Percentiles rank a stretch among this genome's conserved stretches.
Conservation (phyloP, 1,140 invertebrate species). For the Drusus annulatus region DNA sequence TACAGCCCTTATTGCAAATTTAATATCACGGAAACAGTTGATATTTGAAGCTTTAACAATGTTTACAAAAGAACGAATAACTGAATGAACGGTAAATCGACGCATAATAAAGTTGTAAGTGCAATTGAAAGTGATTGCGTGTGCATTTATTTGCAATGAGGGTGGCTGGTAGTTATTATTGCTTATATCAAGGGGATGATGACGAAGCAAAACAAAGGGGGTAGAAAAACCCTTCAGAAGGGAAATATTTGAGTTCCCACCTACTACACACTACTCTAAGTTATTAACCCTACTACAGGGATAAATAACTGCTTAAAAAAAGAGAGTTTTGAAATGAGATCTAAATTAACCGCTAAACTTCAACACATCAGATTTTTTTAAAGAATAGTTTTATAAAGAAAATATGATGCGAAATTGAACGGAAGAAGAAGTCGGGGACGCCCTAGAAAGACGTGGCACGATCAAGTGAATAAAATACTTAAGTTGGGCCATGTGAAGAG, state of each 20-base stretch:
- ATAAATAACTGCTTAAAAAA: not conserved
- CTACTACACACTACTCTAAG: conserved; percentile 23
- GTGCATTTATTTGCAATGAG: conserved; percentile 35
- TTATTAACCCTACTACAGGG: conserved; percentile 21
- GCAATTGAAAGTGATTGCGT: conserved; percentile 40
- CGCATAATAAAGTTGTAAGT: conserved; percentile 6
- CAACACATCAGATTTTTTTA: no score
- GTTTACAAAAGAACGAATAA: no score
- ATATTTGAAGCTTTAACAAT: no score
- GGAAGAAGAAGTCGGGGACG: no score
- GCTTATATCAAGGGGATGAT: conserved; percentile 24
- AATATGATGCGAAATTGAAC: no score
- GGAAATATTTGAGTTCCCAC: not conserved
- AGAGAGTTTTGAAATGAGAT: not conserved
- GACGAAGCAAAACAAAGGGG: conserved; percentile 30
- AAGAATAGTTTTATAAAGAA: no score
- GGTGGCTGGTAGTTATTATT: conserved; percentile 40
- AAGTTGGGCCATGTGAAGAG: no score
- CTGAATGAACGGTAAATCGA: no score
- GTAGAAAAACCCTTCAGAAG: conserved; percentile 4
- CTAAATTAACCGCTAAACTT: not conserved
- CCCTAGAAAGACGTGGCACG: no score
- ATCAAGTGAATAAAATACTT: no score
- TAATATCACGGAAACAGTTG: no score
- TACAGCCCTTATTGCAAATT: no score